phyloP scores from a whole-genome alignment of 2,888 invertebrate genomes.

The Automeris io region DNA sequence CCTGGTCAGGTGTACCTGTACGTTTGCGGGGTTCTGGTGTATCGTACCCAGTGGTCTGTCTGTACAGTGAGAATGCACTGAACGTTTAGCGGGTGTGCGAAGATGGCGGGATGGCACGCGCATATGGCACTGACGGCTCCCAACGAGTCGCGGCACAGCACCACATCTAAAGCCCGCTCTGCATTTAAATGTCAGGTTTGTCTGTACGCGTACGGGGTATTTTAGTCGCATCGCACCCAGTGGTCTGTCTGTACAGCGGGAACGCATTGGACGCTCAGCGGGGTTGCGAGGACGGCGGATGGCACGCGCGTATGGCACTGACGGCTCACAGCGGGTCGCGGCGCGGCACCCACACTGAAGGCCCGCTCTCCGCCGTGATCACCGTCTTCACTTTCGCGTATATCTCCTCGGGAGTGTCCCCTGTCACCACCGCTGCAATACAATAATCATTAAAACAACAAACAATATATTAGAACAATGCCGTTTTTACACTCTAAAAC shows the following conservation, averaged over 20 bases:
- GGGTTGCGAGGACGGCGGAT: slow-evolving; percentile 11
- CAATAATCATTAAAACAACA: too few species aligned
- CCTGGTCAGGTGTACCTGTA: too few species aligned
- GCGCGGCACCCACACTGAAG: slow-evolving; percentile 97
- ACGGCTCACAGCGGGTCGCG: slow-evolving; percentile 94
- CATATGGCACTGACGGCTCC: slow-evolving; percentile 75
- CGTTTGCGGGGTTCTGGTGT: too few species aligned
- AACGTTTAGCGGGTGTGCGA: slow-evolving; percentile 1
- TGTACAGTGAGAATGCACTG: too few species aligned
- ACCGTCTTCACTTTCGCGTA: slow-evolving; percentile 96
- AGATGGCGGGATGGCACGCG: slow-evolving; percentile 12
- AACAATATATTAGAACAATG: too few species aligned
- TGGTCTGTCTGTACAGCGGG: too few species aligned
- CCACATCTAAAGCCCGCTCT: slow-evolving; percentile 97
- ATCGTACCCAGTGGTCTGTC: too few species aligned
- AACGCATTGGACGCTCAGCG: too few species aligned
- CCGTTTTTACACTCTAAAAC: too few species aligned
- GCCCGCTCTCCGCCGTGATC: slow-evolving; percentile 96
- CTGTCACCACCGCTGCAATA: slow-evolving; percentile 91
- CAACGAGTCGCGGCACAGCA: slow-evolving; percentile 96
- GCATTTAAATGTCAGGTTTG: too few species aligned
- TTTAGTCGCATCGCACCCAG: too few species aligned
- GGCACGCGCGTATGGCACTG: slow-evolving; percentile 7
- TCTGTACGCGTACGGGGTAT: too few species aligned
- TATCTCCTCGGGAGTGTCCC: slow-evolving; percentile 98